Percentiles rank a stretch among this genome's conserved stretches.
These are phyloP conservation scores for Entomyzon cyanotis DNA, from an alignment of 2,113 vertebrate species.

Conservation along the genomic window DNA sequence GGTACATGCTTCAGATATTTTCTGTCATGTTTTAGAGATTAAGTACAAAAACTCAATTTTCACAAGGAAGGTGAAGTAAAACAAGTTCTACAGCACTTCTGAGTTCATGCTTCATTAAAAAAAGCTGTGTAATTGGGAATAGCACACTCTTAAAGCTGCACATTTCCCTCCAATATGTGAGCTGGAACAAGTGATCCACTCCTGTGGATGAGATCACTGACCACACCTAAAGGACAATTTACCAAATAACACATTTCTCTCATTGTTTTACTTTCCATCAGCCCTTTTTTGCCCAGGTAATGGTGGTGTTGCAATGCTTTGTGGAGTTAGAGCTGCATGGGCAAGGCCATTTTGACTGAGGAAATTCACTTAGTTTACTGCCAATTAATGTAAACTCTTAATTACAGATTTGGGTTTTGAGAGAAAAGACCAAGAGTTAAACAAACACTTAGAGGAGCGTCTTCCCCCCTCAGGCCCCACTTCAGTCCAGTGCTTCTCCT, in stretches of 20 bases:
- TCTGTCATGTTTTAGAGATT: constrained; percentile 22
- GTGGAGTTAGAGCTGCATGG: background rate
- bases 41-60: constrained; percentile 49
- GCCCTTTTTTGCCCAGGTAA: background rate
- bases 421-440: background rate
- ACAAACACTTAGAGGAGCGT: rapidly evolving
- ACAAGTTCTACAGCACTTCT: background rate
- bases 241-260: background rate
- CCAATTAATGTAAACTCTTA: background rate
- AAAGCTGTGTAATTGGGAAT: background rate
- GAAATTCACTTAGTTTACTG: background rate
- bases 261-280: background rate
- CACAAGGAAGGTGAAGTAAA: constrained; percentile 6
- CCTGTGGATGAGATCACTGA: background rate
- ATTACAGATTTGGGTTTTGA: background rate
- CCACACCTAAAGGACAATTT: background rate
- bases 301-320: background rate
- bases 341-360: background rate
- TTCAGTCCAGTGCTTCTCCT: background rate
- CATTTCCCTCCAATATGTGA: background rate
- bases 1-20: constrained; percentile 19
- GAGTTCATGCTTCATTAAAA: background rate
- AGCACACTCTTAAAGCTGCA: background rate
- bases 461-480: background rate
- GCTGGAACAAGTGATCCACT: rapidly evolving